Evolutionary conservation across 2,888 invertebrate species (phyloP), one percentile per base, ranked within the genome.

Genomic region (Callinectes sapidus): DNA sequence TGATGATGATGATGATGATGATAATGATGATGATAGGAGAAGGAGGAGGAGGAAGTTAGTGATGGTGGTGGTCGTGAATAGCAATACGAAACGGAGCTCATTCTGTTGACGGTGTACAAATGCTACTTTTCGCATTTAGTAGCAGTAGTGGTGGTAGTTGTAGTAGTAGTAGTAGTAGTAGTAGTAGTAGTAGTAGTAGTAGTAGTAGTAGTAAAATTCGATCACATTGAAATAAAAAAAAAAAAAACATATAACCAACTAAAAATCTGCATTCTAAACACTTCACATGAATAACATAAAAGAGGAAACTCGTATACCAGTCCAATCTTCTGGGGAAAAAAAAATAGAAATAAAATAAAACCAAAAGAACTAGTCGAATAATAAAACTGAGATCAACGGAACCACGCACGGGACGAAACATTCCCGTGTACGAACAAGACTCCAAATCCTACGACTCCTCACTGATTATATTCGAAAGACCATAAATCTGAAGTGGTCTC

Each of bases 401-500:
- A 14, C 13, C n/a, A 87, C 87, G 87, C 18, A 87, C n/a, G 16
- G 1, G 54, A 88, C 39, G 32, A 55, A 88, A 32, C n/a, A 18
- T 32, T 32, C 28, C 10, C 32, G 42, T 55, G 88, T 55, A 87
- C 32, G 55, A 88, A 88, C 54, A 88, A 88, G 42, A 55, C 87
- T 54, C 32, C 48, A n/a, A 61, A 88, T 55, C 54, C 54, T 23
- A 18, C n/a, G 54, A 55, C 54, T 55, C 61, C 88, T 88, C 61
- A 54, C 88, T 35, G 61, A 88, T 61, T 88, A 48, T 54, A 88
- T 55, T 88, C 88, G 61, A 61, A 88, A 88, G 61, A 88, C 61
- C 88, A 88, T 88, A 88, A 55, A 88, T 88, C 88, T 54, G 61
- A 32, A 88, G 61, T 88, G 32, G 32, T 90, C 81, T 55, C 71